Evolutionary conservation across 2,888 invertebrate genomes (phyloP).

Genomic region (Podabrus alpinus): DNA sequence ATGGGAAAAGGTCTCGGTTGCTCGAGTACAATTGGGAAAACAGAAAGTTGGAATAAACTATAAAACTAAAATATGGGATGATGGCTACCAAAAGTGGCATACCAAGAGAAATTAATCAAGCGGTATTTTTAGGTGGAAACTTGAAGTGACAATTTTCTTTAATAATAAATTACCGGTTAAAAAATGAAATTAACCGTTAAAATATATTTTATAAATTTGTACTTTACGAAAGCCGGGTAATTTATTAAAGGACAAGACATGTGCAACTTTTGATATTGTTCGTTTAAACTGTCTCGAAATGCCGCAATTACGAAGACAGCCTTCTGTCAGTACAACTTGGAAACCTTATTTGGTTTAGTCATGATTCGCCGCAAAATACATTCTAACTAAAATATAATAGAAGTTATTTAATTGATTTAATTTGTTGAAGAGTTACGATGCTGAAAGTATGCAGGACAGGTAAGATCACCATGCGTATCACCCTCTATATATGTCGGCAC

Average conservation of each 20-base stretch:
- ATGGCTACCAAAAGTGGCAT: background rate
- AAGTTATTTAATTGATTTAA: slow-evolving; percentile 21
- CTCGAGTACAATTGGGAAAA: too few species aligned
- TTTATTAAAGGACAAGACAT: background rate
- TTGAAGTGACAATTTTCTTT: background rate
- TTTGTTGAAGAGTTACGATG: slow-evolving; percentile 6
- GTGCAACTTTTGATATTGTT: background rate
- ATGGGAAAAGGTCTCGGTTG: too few species aligned
- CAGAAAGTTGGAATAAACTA: too few species aligned
- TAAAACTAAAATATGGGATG: too few species aligned
- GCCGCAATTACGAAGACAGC: background rate
- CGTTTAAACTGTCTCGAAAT: background rate
- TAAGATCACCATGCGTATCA: slow-evolving; percentile 34
- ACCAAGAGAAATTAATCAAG: background rate
- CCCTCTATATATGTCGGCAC: slow-evolving; percentile 33
- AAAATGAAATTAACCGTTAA: background rate
- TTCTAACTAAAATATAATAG: background rate
- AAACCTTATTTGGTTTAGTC: background rate
- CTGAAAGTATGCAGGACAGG: slow-evolving; percentile 24
- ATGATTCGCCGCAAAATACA: background rate
- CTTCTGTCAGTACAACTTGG: background rate
- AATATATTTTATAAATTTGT: background rate
- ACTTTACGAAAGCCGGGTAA: background rate
- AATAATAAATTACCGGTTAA: background rate
- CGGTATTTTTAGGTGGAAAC: background rate